A percentile compares a stretch with the other conserved stretches of the same genome.
phyloP scores from a whole-genome alignment of 2,888 invertebrate genomes.

The Drosophila meridionalis region DNA sequence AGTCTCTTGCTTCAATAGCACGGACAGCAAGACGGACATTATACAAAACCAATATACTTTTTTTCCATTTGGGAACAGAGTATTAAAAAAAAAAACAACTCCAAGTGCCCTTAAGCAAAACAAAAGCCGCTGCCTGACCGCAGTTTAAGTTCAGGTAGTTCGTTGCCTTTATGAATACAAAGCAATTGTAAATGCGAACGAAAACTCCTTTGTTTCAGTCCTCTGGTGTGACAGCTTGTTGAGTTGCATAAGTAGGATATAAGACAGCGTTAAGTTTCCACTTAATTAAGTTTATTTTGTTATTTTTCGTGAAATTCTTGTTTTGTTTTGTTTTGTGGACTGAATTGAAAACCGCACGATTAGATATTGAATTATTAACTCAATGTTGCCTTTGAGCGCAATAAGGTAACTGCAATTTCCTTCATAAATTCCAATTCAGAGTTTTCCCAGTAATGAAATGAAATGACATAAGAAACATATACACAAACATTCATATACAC shows the following conservation, averaged over 20 bases:
- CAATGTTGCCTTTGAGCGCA: not conserved
- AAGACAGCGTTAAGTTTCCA: not conserved
- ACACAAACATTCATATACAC: not conserved
- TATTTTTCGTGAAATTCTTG: not conserved
- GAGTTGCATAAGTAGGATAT: no score
- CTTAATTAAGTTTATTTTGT: not conserved
- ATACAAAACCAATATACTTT: no score
- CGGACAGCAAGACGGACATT: no score
- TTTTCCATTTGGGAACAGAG: no score
- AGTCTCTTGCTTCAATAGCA: no score
- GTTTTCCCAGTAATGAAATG: not conserved
- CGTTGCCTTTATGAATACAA: not conserved
- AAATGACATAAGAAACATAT: not conserved
- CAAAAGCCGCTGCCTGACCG: not conserved
- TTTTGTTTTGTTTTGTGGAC: not conserved
- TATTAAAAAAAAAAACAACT: not conserved
- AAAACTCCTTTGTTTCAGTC: not conserved
- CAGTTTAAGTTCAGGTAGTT: slow-evolving; percentile 1
- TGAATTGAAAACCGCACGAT: not conserved
- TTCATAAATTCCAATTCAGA: not conserved
- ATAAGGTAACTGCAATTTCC: not conserved
- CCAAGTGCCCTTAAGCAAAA: not conserved
- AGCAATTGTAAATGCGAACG: not conserved
- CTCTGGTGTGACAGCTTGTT: no score
- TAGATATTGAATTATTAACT: not conserved